A percentile compares a stretch with the other conserved stretches of the same genome.
phyloP scores from a whole-genome alignment of 2,888 invertebrate species.

The Parnassius glacialis region DNA sequence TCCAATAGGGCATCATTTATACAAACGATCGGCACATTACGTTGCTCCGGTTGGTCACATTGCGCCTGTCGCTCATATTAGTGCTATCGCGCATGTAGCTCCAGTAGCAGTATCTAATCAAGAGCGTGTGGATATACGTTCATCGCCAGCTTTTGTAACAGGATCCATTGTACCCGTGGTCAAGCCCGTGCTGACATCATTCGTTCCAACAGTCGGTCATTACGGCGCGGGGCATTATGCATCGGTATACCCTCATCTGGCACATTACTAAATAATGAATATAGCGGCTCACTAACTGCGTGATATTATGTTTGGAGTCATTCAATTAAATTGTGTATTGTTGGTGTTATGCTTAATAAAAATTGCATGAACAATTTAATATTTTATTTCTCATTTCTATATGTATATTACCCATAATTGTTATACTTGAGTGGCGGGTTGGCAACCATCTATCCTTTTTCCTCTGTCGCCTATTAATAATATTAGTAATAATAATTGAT shows the following conservation, averaged over 20 bases:
- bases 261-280: slow-evolving; percentile 43
- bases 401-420: too few species aligned
- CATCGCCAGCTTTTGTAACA: slow-evolving; percentile 48
- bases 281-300: too few species aligned
- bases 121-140: slow-evolving; percentile 72
- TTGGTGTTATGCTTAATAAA: too few species aligned
- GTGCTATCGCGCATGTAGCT: slow-evolving; percentile 34
- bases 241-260: slow-evolving; percentile 35
- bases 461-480: too few species aligned
- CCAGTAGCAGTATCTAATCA: slow-evolving; percentile 79
- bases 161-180: slow-evolving; percentile 45
- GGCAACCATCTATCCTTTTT: too few species aligned
- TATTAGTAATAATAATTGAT: too few species aligned
- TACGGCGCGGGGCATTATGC: slow-evolving; percentile 38
- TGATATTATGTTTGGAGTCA: too few species aligned
- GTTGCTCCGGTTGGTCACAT: slow-evolving; percentile 44
- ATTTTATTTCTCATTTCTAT: too few species aligned
- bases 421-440: too few species aligned
- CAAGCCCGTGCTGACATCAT: slow-evolving; percentile 48
- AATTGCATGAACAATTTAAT: too few species aligned
- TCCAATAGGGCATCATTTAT: slow-evolving; percentile 53
- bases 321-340: too few species aligned
- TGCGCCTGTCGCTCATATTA: slow-evolving; percentile 28
- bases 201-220: slow-evolving; percentile 44
- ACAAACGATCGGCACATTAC: slow-evolving; percentile 60